Base-by-base conservation (phyloP, 2,888 invertebrate genomes). In the Drosophila differens region DNA sequence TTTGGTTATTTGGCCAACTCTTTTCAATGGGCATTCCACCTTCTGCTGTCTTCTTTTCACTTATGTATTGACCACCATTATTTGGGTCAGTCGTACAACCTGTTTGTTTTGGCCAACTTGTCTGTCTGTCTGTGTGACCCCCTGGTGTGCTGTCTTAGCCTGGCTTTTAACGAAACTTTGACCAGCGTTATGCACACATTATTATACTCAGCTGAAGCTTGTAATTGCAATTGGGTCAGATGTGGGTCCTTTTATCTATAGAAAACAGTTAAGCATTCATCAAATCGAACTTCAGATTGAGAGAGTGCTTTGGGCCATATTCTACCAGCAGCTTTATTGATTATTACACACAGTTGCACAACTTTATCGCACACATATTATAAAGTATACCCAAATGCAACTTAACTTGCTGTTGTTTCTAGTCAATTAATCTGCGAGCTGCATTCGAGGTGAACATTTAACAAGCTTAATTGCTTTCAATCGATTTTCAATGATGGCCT, bases 1-100 rank as follows among this genome's bases (percentile, higher is more conserved):
- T 70, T 59, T 55, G 74, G 52, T 65, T 77, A 65, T 78, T 74
- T 65, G 76, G 69, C 59, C 73, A 77, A 73, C 69, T 69, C 60
- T 63, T 60, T 30, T 41, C 28, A 30, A 33, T 54, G 16, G 33
- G 6, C 49, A 28, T 39, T 39, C 35, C 61, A 35, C 22, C n/a
- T 2, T 9, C 51, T 5, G 14, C 16, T 30, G 22, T 10, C 49
- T 39, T n/a, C 16, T 55, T 55, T 28, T 39, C 28, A 14, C 51
- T 63, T 51, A 37, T 59, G 35, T 28, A 58, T 65, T 54, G 70
- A 59, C 65, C 64, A 51, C n/a, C 30, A 54, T 37, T 55, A 68
- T 68, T 53, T 68, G 57, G 70, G 68, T 61, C 70, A 70, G 60
- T 49, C 66, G 47, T 54, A 67, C 60, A 70, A 53, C 39, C 55